Evolutionary conservation across 2,113 vertebrate genomes (phyloP).

Genomic region (Muntiacus muntjak): DNA sequence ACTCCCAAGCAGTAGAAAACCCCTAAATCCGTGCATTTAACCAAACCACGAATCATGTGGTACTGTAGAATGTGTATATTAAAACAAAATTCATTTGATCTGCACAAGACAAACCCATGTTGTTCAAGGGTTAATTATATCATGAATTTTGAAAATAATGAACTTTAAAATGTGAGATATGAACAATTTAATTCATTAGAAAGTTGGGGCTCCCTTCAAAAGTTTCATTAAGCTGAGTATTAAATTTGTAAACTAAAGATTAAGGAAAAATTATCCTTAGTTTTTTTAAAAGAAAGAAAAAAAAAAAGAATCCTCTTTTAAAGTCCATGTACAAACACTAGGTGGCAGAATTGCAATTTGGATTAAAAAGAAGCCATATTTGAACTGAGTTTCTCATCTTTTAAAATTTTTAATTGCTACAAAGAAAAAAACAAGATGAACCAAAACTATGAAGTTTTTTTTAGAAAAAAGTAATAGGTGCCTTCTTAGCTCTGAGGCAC

Average conservation of each 20-base stretch:
- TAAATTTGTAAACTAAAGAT: neutral
- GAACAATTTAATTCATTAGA: neutral
- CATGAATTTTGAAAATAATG: neutral
- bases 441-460: neutral
- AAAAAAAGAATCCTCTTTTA: neutral
- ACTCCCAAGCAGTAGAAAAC: neutral
- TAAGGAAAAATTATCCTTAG: neutral
- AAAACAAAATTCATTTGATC: neutral
- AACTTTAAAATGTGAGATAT: neutral
- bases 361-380: slow-evolving; percentile 3
- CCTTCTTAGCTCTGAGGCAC: neutral
- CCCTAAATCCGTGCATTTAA: neutral
- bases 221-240: neutral
- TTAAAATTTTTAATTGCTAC: slow-evolving; percentile 19
- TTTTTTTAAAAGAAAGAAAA: neutral
- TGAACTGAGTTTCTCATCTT: neutral
- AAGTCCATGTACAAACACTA: slow-evolving; percentile 66
- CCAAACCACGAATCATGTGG: neutral
- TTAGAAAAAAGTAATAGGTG: neutral
- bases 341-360: slow-evolving; percentile 77
- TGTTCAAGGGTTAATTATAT: neutral
- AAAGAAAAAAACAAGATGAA: neutral
- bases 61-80: neutral
- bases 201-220: neutral
- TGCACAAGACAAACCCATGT: neutral